Conservation (phyloP, 1,140 invertebrate genomes). For the Lepidotrigona ventralis region DNA sequence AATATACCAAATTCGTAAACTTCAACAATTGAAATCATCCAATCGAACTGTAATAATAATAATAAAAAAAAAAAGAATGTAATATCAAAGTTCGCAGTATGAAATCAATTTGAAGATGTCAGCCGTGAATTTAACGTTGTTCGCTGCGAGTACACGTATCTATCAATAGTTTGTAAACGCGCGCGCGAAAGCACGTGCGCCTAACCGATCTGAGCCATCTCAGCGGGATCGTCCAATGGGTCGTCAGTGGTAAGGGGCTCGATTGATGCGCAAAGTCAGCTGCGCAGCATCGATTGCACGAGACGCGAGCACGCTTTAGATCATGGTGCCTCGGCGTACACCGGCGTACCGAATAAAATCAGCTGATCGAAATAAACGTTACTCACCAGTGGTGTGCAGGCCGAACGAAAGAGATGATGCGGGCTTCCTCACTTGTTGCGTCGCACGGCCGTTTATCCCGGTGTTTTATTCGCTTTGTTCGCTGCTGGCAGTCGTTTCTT, state of each 20-base stretch:
- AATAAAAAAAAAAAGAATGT: background rate
- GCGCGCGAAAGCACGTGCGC: background rate
- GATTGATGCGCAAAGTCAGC: background rate
- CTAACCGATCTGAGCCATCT: background rate
- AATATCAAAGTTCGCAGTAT: too few relatives aligned
- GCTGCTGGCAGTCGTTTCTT: background rate
- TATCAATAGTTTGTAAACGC: background rate
- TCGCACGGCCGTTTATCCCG: background rate
- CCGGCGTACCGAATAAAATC: constrained; percentile 12
- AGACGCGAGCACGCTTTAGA: constrained; percentile 13
- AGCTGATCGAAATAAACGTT: constrained; percentile 24
- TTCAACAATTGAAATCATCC: background rate
- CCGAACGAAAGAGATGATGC: background rate
- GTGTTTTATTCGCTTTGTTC: background rate
- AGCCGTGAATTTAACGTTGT: too few relatives aligned
- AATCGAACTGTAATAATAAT: background rate
- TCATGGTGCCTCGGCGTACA: background rate
- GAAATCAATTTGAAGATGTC: too few relatives aligned
- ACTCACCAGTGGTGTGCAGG: constrained; percentile 18
- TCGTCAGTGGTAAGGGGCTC: background rate
- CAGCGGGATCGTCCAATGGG: background rate
- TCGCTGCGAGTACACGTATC: background rate
- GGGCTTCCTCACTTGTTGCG: constrained; percentile 26
- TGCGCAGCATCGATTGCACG: constrained; percentile 5
- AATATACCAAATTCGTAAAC: background rate